These are phyloP conservation scores for Monodelphis domestica DNA, from an alignment of 2,797 vertebrate species.

Conservation along the genomic window DNA sequence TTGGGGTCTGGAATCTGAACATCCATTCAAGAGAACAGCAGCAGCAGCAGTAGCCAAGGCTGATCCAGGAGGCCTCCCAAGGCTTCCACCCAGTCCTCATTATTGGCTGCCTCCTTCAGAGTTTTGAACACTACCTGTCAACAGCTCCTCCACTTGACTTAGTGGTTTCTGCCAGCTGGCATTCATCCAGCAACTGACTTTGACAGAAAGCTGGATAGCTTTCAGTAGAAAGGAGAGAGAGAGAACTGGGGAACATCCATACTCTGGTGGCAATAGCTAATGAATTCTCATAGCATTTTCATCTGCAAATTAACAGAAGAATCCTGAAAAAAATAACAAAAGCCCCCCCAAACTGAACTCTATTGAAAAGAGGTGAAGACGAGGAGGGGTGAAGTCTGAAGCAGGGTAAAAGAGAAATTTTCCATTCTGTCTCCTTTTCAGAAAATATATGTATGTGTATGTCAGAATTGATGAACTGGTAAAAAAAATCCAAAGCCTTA, in stretches of 20 bases:
- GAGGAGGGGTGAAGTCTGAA: rapidly evolving
- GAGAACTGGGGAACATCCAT: not conserved
- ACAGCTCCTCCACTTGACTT: not conserved
- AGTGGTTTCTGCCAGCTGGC: not conserved
- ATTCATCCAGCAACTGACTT: not conserved
- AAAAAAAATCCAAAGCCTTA: slow-evolving; percentile 12
- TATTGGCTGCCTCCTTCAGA: not conserved
- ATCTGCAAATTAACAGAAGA: not conserved
- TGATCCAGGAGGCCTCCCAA: rapidly evolving
- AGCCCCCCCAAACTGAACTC: not conserved
- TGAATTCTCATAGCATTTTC: not conserved
- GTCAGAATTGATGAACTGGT: not conserved
- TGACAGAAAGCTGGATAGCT: not conserved
- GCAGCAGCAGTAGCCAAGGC: not conserved
- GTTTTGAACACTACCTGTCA: not conserved
- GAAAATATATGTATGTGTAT: not conserved
- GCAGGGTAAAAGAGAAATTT: not conserved
- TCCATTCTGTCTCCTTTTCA: not conserved
- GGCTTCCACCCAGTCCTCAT: not conserved
- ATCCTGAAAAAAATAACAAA: rapidly evolving
- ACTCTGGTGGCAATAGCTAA: not conserved
- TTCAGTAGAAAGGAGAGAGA: not conserved
- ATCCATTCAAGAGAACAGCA: not conserved
- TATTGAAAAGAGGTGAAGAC: not conserved
- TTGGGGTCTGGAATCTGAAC: not conserved